Base-by-base conservation (phyloP, 2,113 vertebrate species). In the Sciurus niger region DNA sequence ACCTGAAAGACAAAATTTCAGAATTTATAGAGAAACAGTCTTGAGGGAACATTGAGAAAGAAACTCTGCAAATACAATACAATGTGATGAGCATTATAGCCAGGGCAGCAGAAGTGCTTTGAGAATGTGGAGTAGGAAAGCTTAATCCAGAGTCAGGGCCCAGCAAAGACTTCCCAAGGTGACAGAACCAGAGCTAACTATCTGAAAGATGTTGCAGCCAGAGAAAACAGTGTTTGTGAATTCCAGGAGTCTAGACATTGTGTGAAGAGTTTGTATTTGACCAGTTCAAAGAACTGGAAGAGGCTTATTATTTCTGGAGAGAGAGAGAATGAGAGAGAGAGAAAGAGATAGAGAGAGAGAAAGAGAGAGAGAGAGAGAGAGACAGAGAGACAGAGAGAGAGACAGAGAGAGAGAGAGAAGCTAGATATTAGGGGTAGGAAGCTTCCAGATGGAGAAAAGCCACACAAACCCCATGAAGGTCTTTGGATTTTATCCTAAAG, bases 401-500 rank as follows among this genome's bases (percentile, higher is more conserved):
- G 60, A 79, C 95, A 97, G 79, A 89, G 53, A 89, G 67, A 83
- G 32, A 32, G 10, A 80, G 53, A 92, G 46, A 84, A 34, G 53
- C 24, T 60, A 90, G 65, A 65, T 76, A 17, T 63, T 77, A 87
- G 76, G 70, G 30, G 58, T 18, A 76, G 70, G 79, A 94, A 82
- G 14, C 0, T 17, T 95, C 40, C 53, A 92, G 65, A 76, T 86
- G 89, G 94, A 92, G 48, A 80, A 95, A 91, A 96, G 70, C 93
- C 91, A 94, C 22, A 17, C 87, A 94, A 97, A 84, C 70, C 22
- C 78, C 89, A 90, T 87, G 93, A 95, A 97, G 68, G 67, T 90
- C 37, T 93, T 97, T 92, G 93, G 76, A 92, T 96, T 97, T 97
- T 93, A 96, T 94, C 85, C 96, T 87, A 90, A 96, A 96, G 89